Percentiles rank a stretch among this genome's conserved stretches.
Evolutionary conservation across 2,888 invertebrate species (phyloP).

Genomic region (Nasonia oneida): DNA sequence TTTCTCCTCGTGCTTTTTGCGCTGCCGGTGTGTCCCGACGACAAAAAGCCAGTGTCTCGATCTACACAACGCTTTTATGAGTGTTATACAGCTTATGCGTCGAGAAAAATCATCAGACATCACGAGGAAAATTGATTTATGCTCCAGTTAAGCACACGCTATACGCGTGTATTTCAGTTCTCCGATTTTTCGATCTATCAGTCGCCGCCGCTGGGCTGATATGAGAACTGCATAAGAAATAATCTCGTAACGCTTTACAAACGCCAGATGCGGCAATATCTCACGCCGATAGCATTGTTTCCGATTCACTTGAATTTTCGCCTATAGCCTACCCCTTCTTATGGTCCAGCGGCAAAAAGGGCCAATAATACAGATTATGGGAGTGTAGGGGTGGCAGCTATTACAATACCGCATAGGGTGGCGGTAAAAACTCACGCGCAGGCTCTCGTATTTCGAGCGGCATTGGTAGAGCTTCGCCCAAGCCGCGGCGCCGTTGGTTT

Average conservation of each 20-base stretch:
- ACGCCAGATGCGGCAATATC: not conserved
- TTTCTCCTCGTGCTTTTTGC: constrained; percentile 39
- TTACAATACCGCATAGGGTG: not conserved
- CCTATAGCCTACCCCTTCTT: not conserved
- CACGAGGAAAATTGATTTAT: constrained; percentile 13
- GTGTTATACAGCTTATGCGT: too few relatives aligned
- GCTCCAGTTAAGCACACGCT: not conserved
- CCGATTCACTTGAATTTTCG: too few relatives aligned
- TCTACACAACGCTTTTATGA: not conserved
- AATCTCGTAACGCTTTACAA: not conserved
- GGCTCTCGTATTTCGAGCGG: not conserved
- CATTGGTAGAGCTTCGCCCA: not conserved
- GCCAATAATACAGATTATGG: not conserved
- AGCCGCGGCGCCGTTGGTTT: not conserved
- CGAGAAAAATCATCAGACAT: not conserved
- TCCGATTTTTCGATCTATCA: not conserved
- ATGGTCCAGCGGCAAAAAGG: not conserved
- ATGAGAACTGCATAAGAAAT: not conserved
- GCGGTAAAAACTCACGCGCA: not conserved
- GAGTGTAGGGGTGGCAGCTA: not conserved
- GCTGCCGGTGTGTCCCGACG: not conserved
- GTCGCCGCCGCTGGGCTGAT: not conserved
- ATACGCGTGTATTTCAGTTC: not conserved
- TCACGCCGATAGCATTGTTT: not conserved
- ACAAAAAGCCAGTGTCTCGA: constrained; percentile 1